Evolutionary conservation across 1,140 invertebrate species (phyloP).

Genomic region (Hesperophylax magnus): DNA sequence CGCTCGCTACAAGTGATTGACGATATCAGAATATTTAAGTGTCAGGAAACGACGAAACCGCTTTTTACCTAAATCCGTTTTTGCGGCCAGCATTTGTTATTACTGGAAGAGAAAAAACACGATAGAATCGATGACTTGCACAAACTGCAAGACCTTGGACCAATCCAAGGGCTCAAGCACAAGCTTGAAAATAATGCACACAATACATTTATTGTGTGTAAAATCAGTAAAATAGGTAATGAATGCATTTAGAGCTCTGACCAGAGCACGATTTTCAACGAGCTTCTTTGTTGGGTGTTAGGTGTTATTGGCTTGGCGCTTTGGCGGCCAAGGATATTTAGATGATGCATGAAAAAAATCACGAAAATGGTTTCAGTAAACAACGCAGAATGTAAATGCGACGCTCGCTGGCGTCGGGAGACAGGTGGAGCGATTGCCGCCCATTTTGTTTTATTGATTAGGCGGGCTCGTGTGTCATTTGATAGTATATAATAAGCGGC

Average conservation of each 20-base stretch:
- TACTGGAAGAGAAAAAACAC: slow-evolving; percentile 8
- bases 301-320: too few relatives aligned
- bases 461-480: slow-evolving; percentile 29
- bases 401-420: neutral
- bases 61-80: slow-evolving; percentile 10
- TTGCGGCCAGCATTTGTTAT: neutral
- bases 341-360: too few relatives aligned
- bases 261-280: too few relatives aligned
- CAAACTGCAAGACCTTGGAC: slow-evolving; percentile 3
- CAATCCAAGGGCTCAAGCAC: neutral
- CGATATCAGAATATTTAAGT: neutral
- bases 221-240: too few relatives aligned
- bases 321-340: too few relatives aligned
- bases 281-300: too few relatives aligned
- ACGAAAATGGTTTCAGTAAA: neutral
- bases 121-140: slow-evolving; percentile 11
- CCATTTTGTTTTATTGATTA: slow-evolving; percentile 39
- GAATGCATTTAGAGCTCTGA: too few relatives aligned
- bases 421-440: slow-evolving; percentile 25
- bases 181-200: too few relatives aligned
- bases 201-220: too few relatives aligned
- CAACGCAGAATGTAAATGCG: slow-evolving; percentile 15
- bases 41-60: neutral
- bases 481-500: slow-evolving; percentile 3
- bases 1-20: neutral